Conservation (phyloP, 2,888 invertebrate genomes). For the Nysson spinosus region DNA sequence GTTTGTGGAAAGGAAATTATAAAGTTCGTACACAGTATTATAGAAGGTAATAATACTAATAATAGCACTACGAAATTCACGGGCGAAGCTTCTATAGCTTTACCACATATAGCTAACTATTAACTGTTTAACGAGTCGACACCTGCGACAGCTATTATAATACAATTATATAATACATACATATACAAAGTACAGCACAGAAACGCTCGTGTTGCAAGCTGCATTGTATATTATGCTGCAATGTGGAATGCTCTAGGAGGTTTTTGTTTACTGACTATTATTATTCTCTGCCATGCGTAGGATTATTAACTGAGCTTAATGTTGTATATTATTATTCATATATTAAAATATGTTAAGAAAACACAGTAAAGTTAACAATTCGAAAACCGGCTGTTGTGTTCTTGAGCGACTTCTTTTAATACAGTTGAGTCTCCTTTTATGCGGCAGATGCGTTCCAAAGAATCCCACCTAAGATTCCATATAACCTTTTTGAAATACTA, state of each 20-base stretch:
- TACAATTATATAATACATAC: slow-evolving; percentile 65
- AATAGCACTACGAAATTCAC: slow-evolving; percentile 44
- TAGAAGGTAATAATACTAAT: slow-evolving; percentile 4
- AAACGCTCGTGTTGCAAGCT: slow-evolving; percentile 13
- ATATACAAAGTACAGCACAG: slow-evolving; percentile 6
- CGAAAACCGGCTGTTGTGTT: too few species aligned
- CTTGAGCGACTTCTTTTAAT: too few species aligned
- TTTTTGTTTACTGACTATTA: slow-evolving; percentile 21
- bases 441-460: too few species aligned
- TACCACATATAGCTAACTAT: slow-evolving; percentile 60
- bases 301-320: slow-evolving; percentile 17
- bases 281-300: slow-evolving; percentile 29
- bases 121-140: slow-evolving; percentile 71
- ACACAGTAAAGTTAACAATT: background rate
- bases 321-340: background rate
- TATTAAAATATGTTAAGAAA: slow-evolving; percentile 4
- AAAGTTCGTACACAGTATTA: too few species aligned
- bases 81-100: slow-evolving; percentile 51
- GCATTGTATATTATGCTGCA: slow-evolving; percentile 19
- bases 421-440: too few species aligned
- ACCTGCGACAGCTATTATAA: slow-evolving; percentile 70
- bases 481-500: too few species aligned
- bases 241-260: slow-evolving; percentile 20
- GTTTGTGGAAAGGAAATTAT: slow-evolving; percentile 20
- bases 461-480: too few species aligned